Base-by-base conservation (phyloP, 2,113 vertebrate genomes). In the Eptesicus fuscus region DNA sequence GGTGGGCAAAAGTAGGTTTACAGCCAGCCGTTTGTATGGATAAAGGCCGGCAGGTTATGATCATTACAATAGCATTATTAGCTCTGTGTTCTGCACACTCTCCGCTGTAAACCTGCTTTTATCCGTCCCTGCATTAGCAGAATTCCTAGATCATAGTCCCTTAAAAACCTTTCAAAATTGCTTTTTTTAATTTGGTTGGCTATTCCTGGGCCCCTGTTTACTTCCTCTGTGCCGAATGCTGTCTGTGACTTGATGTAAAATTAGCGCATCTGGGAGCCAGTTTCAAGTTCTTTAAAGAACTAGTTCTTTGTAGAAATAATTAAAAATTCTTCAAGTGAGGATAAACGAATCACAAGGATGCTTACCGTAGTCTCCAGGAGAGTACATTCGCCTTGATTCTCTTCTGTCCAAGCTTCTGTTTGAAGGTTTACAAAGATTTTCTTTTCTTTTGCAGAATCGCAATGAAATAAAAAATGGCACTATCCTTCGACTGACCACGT, bases 391-490 rank as follows among this genome's bases (percentile, higher is more conserved):
- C 14, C 13, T 95, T 87, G 79, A 2, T 69, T 83, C 18, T 96
- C 16, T 80, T 80, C 71, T 71, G 76, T 44, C 71, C 28, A 8
- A 78, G 32, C 25, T 69, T 78, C 28, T 80, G 37, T 17, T 42
- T 78, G 44, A 80, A 53, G 18, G 77, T 23, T 96, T 67, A 89
- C 61, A 74, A 80, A 96, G 83, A 47, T 69, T 4, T 96, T 92
- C 91, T 97, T 98, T 97, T 87, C 96, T 97, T 98, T 97, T 95
- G 11, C 98, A 99, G 99, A 99, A 99, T 98, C 99, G 99, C 94
- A 99, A 99, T 93, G 99, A 99, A 98, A 99, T 99, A 91, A 99
- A 99, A 98, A 99, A 99, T 5, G 99, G 99, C 96, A 99, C 99
- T 0, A 99, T 99, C 84, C 99, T 99, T 95, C 99, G 99, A 88